Evolutionary conservation across 1,140 invertebrate species (phyloP), one percentile per base, ranked within the genome.

Genomic region (Sminthurinus signatus): DNA sequence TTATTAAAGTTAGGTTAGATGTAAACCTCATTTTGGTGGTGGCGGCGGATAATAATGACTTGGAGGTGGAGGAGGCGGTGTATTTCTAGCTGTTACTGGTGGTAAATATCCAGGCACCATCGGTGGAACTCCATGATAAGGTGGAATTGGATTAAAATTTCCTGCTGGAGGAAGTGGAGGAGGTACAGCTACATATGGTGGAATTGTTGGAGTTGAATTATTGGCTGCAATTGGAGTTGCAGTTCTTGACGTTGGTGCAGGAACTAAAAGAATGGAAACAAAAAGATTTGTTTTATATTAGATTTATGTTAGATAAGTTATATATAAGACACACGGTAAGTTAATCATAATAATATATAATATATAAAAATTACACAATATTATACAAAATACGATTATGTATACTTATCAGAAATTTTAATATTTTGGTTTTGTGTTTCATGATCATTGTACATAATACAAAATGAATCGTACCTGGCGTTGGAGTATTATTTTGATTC

Each of bases 11-110:
- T 36, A 36, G 15, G 15, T 36, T 36, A 36, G 15, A 36, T 36
- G 5, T 8, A 36, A 36, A 36, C 5, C 32, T n/a, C 31, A 31
- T 19, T 54, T 54, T 23, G 32, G 31, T 14, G 56, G 58, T 25
- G 63, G 50, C 32, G 56, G 63, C 2, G 50, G 58, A 32, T 50
- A 64, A 36, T 36, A 52, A 51, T n/a, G n/a, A n/a, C n/a, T n/a
- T 36, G 48, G 14, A 21, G 21, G 31, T 39, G 32, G 42, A 25
- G 59, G 51, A 32, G 31, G 42, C 43, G 58, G 59, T 44, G 31
- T 48, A 31, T 29, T 25, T 46, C 42, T 21, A 31, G 31, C n/a
- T 28, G 52, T 58, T 42, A 44, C 23, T 19, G 51, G 60, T 29
- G 59, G 59, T 1, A 39, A 27, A n/a, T 23, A 23, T 43, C 43